A percentile compares a stretch with the other conserved stretches of the same genome.
phyloP scores from a whole-genome alignment of 2,797 vertebrate genomes.

The Leptoclinus maculatus region DNA sequence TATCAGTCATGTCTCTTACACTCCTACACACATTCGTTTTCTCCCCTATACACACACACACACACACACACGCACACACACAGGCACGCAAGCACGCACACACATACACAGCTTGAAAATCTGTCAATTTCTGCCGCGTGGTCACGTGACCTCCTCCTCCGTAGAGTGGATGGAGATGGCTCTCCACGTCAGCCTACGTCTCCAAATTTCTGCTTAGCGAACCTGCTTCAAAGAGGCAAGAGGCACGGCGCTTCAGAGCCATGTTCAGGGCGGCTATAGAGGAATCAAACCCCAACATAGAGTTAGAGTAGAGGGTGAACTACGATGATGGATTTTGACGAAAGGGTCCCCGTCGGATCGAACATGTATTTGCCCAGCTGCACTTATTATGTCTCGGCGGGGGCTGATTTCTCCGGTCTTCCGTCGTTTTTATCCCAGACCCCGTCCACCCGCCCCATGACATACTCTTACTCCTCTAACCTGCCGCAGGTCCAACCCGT shows the following conservation, averaged over 20 bases:
- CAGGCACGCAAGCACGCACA: neutral
- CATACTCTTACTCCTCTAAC: conserved; percentile 98
- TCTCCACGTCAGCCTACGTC: conserved; percentile 99
- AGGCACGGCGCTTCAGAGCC: conserved; percentile 92
- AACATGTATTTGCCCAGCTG: conserved; percentile 99
- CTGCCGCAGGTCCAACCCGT: conserved; percentile 98
- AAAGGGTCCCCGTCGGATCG: conserved; percentile 98
- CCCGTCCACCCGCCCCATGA: conserved; percentile 97
- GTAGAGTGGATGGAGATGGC: conserved; percentile 97
- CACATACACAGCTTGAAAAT: conserved; percentile 70
- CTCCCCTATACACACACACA: neutral
- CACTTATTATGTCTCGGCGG: conserved; percentile 99
- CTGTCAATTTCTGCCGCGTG: conserved; percentile 95
- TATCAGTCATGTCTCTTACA: conserved; percentile 65
- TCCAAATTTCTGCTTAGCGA: conserved; percentile 96
- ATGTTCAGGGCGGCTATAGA: conserved; percentile 96
- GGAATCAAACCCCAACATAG: conserved; percentile 89
- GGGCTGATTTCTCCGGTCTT: conserved; percentile 98
- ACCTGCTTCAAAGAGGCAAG: conserved; percentile 98
- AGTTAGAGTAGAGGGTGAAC: conserved; percentile 86
- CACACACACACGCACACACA: conserved; percentile 38
- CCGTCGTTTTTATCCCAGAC: conserved; percentile 98
- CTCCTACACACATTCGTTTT: conserved; percentile 39
- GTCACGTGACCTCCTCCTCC: conserved; percentile 96
- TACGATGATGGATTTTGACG: conserved; percentile 99